Conservation (phyloP, 2,113 vertebrate genomes). For the Rattus rattus region DNA sequence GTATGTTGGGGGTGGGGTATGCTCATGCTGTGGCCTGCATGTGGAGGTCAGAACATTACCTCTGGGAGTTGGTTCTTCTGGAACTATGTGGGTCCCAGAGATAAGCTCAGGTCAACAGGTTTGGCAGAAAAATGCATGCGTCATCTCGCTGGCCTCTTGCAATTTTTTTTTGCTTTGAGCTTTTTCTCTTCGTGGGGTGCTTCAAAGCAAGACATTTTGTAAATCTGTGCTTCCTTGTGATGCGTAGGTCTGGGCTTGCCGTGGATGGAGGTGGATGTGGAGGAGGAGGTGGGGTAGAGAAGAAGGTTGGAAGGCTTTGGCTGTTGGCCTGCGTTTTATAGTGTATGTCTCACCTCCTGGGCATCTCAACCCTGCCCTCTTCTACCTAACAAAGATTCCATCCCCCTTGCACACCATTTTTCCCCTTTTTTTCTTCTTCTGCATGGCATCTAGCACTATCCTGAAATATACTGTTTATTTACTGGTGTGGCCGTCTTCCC, state of each 20-base stretch:
- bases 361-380: not conserved
- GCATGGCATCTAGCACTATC: not conserved
- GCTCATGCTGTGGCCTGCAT: no score
- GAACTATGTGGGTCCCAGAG: no score
- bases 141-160: no score
- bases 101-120: not conserved
- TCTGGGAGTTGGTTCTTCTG: not conserved
- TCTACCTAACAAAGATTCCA: not conserved
- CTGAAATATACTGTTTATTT: not conserved
- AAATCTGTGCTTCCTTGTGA: not conserved
- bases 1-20: not conserved
- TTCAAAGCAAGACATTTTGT: slow-evolving; percentile 15
- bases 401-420: not conserved
- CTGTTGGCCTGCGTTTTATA: not conserved
- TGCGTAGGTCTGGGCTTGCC: not conserved
- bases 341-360: not conserved
- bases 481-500: not conserved
- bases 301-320: not conserved
- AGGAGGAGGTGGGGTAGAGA: not conserved
- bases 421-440: not conserved
- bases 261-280: not conserved
- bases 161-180: not conserved
- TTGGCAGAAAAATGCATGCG: not conserved
- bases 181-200: not conserved
- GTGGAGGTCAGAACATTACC: not conserved